Evolutionary conservation across 2,797 vertebrate genomes (phyloP).

Genomic region (Menidia menidia): DNA sequence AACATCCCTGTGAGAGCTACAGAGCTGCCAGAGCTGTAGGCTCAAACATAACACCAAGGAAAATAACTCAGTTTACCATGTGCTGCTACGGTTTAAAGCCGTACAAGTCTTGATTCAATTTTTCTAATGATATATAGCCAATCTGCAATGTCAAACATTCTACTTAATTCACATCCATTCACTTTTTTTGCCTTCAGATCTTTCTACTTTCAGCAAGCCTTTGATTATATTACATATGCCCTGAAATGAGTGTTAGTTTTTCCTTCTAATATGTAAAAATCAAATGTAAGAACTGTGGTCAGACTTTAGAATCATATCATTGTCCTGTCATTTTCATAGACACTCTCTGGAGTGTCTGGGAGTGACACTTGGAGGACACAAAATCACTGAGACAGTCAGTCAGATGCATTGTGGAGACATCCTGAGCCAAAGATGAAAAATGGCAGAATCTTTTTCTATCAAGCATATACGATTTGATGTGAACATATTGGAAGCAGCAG

Average conservation of each 20-base stretch:
- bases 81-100: no score
- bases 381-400: slow-evolving; percentile 35
- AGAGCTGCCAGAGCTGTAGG: no score
- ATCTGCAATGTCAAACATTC: no score
- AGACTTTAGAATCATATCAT: background rate
- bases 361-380: slow-evolving; percentile 6
- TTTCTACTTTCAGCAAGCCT: background rate
- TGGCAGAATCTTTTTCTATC: slow-evolving; percentile 22
- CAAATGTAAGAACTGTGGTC: background rate
- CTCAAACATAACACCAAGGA: no score
- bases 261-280: background rate
- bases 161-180: no score
- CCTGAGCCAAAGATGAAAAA: slow-evolving; percentile 42
- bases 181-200: no score
- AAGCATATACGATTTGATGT: slow-evolving; percentile 36
- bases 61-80: no score
- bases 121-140: no score
- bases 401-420: slow-evolving; percentile 47
- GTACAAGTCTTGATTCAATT: no score
- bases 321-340: background rate
- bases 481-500: slow-evolving; percentile 26
- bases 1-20: no score
- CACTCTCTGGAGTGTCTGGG: slow-evolving; percentile 9
- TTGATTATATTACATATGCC: background rate
- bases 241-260: background rate